Percentiles rank a stretch among this genome's conserved stretches.
Evolutionary conservation across 1,140 invertebrate species (phyloP).

Genomic region (Euura saliciscinereae): DNA sequence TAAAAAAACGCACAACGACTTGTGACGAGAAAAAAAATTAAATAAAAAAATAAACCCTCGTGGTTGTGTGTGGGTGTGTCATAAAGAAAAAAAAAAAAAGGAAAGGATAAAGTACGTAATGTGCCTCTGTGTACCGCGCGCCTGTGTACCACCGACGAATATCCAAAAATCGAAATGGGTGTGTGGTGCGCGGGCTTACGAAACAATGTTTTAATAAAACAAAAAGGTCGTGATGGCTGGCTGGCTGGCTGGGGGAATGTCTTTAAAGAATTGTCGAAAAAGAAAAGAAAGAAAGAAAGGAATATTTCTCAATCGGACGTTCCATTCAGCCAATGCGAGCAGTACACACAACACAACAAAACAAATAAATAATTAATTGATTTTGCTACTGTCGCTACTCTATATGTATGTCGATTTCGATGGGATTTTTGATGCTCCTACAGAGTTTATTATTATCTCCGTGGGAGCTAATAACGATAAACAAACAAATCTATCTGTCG

Average conservation of each 20-base stretch:
- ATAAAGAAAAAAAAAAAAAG: slow-evolving; percentile 10
- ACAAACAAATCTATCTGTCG: too few species aligned
- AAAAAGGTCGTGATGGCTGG: slow-evolving; percentile 47
- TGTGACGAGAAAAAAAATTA: slow-evolving; percentile 13
- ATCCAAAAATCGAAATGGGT: neutral
- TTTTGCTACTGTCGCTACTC: slow-evolving; percentile 61
- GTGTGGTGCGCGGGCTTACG: slow-evolving; percentile 46
- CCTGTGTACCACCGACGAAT: slow-evolving; percentile 46
- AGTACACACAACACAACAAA: too few species aligned
- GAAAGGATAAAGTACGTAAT: slow-evolving; percentile 39
- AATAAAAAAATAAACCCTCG: too few species aligned
- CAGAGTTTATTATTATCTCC: too few species aligned
- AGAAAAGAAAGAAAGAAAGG: neutral
- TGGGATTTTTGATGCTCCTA: slow-evolving; percentile 20
- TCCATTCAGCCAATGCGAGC: slow-evolving; percentile 52
- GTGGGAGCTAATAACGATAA: too few species aligned
- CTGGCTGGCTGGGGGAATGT: slow-evolving; percentile 24
- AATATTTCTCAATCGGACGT: slow-evolving; percentile 30
- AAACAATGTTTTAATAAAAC: too few species aligned
- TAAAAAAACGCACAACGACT: slow-evolving; percentile 29
- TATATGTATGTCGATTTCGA: slow-evolving; percentile 43
- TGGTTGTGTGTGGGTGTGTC: neutral
- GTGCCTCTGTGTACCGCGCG: slow-evolving; percentile 55
- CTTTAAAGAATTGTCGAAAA: neutral
- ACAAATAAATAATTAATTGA: slow-evolving; percentile 56